Evolutionary conservation across 2,113 vertebrate genomes (phyloP).

Genomic region (Struthidea cinerea): DNA sequence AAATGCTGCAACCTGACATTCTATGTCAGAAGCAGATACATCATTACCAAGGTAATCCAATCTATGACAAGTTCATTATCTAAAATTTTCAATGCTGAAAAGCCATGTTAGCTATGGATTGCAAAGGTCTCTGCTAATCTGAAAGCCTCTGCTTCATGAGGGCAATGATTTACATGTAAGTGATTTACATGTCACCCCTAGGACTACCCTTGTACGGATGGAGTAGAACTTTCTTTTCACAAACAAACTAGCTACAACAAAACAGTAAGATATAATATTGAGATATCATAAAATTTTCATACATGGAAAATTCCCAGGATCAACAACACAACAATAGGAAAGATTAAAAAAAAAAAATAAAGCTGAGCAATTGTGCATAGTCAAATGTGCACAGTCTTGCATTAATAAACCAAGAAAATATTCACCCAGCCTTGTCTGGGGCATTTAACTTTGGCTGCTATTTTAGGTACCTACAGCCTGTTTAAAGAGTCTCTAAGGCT

Average conservation of each 20-base stretch:
- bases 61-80: constrained; percentile 21
- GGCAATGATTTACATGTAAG: background rate
- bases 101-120: background rate
- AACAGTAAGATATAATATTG: background rate
- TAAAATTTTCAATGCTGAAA: background rate
- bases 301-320: background rate
- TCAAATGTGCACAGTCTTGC: background rate
- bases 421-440: background rate
- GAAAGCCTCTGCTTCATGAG: background rate
- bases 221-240: background rate
- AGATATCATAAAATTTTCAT: background rate
- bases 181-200: background rate
- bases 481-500: background rate
- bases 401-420: background rate
- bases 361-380: background rate
- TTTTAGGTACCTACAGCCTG: background rate
- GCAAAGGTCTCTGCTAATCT: background rate
- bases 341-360: background rate
- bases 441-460: background rate
- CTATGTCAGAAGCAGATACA: background rate
- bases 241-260: background rate
- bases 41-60: constrained; percentile 3
- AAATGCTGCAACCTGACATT: constrained; percentile 33
- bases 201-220: background rate
- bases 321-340: background rate